Evolutionary conservation across 1,140 invertebrate species (phyloP), one percentile per base, ranked within the genome.

Genomic region (Dufourea novaeangliae): DNA sequence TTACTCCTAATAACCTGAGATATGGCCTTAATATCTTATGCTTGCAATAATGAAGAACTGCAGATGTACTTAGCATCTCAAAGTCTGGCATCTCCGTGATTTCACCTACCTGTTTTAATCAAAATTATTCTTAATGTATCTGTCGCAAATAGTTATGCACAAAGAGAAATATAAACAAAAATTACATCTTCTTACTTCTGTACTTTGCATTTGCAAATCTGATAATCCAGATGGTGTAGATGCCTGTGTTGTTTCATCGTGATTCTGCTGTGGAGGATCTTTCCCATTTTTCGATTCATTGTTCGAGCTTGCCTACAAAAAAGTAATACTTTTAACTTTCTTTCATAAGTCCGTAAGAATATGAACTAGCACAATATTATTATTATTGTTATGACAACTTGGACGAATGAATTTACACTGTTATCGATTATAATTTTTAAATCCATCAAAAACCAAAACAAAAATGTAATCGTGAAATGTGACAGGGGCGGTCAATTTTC

Each of bases 1-100:
- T 96, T 25, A 96, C 91, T 39, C 94, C 94, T 61, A 97, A 88
- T 3, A 97, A 91, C 80, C 94, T 93, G 76, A 97, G 92, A 89
- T 97, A 97, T 1, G 96, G 96, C 32, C 94, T 93, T 66, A 97
- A 90, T 88, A 97, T 96, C 94, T 96, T 96, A 54, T 94, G 94
- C 92, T 97, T 96, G 90, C 96, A 97, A 84, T 96, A 96, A 88
- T 94, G 94, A 88, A 97, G 91, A 75, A 96, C 94, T 37, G 95
- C 95, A 4, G 96, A 96, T 67, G 95, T 96, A 82, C 95, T 96
- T 86, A 83, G 25, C 72, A 91, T 92, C 70, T 95, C 94, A 69
- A 94, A 94, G 88, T 95, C 94, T 64, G 94, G 94, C 84, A 93
- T 93, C 90, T 95, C 94, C 3, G 93, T 93, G 74, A 95, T 95